phyloP scores from a whole-genome alignment of 2,888 invertebrate genomes.

The Subacronicta megacephala region DNA sequence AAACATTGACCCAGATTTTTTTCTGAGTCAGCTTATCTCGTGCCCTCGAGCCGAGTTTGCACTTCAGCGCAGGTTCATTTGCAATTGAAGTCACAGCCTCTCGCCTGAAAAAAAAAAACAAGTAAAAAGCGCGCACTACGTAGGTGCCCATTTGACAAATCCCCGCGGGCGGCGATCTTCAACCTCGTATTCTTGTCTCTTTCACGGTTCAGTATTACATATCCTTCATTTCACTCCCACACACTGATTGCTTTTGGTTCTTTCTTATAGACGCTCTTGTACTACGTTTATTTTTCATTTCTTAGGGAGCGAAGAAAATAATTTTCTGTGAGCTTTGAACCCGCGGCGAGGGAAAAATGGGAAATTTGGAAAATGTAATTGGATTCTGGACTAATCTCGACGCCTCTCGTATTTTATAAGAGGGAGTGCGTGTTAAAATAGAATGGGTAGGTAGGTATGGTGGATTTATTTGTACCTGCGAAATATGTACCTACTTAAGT shows the following conservation, averaged over 20 bases:
- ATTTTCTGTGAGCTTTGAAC: conserved; percentile 88
- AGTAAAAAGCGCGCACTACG: conserved; percentile 62
- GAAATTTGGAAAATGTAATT: conserved; percentile 88
- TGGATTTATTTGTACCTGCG: too few relatives aligned
- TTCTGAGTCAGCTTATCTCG: conserved; percentile 53
- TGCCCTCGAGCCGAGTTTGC: conserved; percentile 64
- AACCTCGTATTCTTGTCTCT: conserved; percentile 50
- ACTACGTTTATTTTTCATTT: conserved; percentile 87
- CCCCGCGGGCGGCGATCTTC: conserved; percentile 63
- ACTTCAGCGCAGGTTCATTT: conserved; percentile 66
- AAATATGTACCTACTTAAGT: too few relatives aligned
- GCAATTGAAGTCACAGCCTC: conserved; percentile 68
- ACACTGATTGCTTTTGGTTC: conserved; percentile 54
- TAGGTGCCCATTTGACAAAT: conserved; percentile 70
- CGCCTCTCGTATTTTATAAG: conserved; percentile 78
- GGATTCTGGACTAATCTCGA: conserved; percentile 86
- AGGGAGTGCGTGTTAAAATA: conserved; percentile 78
- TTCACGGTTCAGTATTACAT: conserved; percentile 50
- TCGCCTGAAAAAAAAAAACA: conserved; percentile 64
- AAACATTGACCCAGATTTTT: conserved; percentile 54
- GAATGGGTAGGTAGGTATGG: conserved; percentile 53
- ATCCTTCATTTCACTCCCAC: conserved; percentile 64
- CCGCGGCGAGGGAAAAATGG: conserved; percentile 83
- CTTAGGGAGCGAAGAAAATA: conserved; percentile 85
- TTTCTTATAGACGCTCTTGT: conserved; percentile 69